These are phyloP conservation scores for Andrena praecox DNA, from an alignment of 2,888 invertebrate species.

Conservation along the genomic window DNA sequence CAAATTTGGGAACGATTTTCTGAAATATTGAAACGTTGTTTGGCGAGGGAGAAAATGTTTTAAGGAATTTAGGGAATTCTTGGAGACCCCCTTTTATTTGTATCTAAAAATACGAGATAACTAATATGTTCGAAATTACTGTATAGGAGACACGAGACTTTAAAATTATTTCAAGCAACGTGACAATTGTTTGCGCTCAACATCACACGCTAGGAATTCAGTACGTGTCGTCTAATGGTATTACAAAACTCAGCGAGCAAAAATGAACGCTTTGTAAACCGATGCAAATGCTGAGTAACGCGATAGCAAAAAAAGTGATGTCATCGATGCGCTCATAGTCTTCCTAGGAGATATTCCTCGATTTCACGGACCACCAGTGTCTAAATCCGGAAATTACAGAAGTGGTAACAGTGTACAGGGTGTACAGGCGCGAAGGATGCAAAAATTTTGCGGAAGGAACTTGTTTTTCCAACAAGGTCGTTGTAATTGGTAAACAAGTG, in stretches of 20 bases:
- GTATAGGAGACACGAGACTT: neutral
- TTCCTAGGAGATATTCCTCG: constrained; percentile 8
- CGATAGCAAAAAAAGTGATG: constrained; percentile 46
- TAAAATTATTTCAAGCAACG: neutral
- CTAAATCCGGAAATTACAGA: neutral
- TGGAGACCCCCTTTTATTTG: no score
- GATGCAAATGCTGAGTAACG: constrained; percentile 34
- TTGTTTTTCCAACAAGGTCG: neutral
- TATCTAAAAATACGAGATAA: no score
- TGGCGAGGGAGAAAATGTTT: no score
- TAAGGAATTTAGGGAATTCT: no score
- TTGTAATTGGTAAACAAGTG: neutral
- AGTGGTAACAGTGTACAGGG: neutral
- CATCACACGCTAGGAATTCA: no score
- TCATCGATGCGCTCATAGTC: constrained; percentile 41
- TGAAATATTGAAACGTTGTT: no score
- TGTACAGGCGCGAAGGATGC: neutral
- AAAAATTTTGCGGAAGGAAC: neutral
- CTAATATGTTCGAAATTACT: no score
- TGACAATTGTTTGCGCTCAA: neutral
- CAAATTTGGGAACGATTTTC: no score
- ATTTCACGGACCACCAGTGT: neutral
- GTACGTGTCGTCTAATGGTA: constrained; percentile 26
- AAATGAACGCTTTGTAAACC: constrained; percentile 3
- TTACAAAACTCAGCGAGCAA: neutral